A percentile compares a stretch with the other conserved stretches of the same genome.
These are phyloP conservation scores for Echinarachnius parma DNA, from an alignment of 53 echinoderm and acorn worm genomes.

Conservation along the genomic window DNA sequence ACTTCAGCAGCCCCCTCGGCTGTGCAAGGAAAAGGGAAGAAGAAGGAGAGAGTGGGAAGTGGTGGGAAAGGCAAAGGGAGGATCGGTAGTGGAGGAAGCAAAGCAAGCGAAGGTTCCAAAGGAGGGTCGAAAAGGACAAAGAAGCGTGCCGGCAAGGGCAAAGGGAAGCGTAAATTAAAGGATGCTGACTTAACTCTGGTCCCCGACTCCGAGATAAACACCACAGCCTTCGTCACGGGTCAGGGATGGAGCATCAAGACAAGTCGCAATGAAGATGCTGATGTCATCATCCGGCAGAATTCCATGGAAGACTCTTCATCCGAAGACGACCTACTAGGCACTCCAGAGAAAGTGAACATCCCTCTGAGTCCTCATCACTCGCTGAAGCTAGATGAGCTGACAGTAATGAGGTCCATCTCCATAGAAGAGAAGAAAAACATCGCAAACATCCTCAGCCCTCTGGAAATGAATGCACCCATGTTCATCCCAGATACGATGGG, in stretches of 20 bases:
- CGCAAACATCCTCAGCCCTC: constrained; percentile 76
- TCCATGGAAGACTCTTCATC: constrained; percentile 14
- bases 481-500: constrained; percentile 96
- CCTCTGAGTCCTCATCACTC: constrained; percentile 79
- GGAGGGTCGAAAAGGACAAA: constrained; percentile 17
- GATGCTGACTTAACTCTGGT: constrained; percentile 52
- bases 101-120: constrained; percentile 12
- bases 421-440: constrained; percentile 68
- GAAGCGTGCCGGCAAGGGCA: constrained; percentile 21
- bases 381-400: constrained; percentile 59
- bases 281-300: constrained; percentile 58
- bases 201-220: constrained; percentile 65
- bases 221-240: constrained; percentile 88
- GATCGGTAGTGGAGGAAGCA: constrained; percentile 59
- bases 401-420: constrained; percentile 52
- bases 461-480: constrained; percentile 70
- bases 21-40: constrained; percentile 28
- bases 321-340: neutral
- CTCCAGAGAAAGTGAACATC: constrained; percentile 6
- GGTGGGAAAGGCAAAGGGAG: constrained; percentile 37
- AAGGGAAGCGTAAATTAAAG: constrained; percentile 40
- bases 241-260: constrained; percentile 98
- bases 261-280: constrained; percentile 71
- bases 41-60: constrained; percentile 43
- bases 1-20: constrained; percentile 3